Evolutionary conservation across 1,140 invertebrate species (phyloP), one percentile per base, ranked within the genome.

Genomic region (Solenopsis fugax): DNA sequence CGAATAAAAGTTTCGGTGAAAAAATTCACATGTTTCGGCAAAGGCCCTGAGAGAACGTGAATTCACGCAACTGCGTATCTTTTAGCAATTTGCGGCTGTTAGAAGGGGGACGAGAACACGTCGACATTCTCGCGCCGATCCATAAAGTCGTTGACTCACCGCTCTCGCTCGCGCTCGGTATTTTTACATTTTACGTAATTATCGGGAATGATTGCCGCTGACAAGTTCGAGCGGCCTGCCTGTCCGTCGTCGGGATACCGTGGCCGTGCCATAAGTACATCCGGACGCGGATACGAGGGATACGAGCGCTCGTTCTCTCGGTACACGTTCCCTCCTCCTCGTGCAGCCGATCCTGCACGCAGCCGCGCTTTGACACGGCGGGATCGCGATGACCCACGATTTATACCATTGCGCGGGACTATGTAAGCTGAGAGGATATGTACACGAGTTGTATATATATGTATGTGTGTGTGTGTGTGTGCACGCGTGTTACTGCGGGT

Each of bases 331-430:
- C 24, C 10, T 24, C 77, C 52, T 37, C 34, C 37, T 81, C 62
- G 64, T 12, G 10, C 50, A n/a, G 58, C 41, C 9, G 80, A 82
- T 82, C 80, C 56, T 56, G 77, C 75, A 84, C 77, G 78, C 78
- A 78, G 65, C 65, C 80, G 78, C 48, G 88, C 76, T 90, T 91
- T 91, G 89, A 88, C 86, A 87, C 88, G 86, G 89, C 78, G 76
- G 82, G 87, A 93, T 93, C 92, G 88, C 90, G 93, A 94, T 93
- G 93, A 93, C 92, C 93, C 87, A 84, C 90, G 90, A 91, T 93
- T 93, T 91, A 93, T 93, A 88, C 89, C 69, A 64, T 62, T 58
- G 69, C 80, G 86, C 86, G 34, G 87, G 86, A 90, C 64, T 88
- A 78, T 58, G 84, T 90, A 71, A 78, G 71, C 69, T 50, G 58